phyloP scores from a whole-genome alignment of 2,888 invertebrate genomes.

The Clunio marinus region DNA sequence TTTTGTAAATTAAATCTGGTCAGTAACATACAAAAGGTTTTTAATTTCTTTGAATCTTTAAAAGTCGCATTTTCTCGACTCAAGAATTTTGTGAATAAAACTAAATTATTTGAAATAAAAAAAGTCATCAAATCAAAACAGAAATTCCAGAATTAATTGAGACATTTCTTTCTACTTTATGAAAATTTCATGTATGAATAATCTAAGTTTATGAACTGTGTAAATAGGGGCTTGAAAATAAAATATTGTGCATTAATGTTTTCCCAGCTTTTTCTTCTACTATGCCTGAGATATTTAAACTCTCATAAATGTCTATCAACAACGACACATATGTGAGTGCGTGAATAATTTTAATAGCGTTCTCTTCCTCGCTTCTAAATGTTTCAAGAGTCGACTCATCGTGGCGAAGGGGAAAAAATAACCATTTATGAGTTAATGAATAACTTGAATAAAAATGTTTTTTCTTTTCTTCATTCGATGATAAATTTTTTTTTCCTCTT shows the following conservation, averaged over 20 bases:
- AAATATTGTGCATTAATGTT: background rate
- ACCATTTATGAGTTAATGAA: background rate
- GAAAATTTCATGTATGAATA: background rate
- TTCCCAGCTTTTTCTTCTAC: too few species aligned
- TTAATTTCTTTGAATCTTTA: too few species aligned
- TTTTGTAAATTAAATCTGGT: too few species aligned
- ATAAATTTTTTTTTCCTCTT: background rate
- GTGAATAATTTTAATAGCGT: conserved; percentile 19
- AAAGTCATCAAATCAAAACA: too few species aligned
- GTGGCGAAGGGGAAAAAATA: background rate
- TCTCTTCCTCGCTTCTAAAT: background rate
- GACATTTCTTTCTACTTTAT: too few species aligned
- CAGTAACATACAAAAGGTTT: too few species aligned
- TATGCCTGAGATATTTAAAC: too few species aligned
- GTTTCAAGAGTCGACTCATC: too few species aligned
- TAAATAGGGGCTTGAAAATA: background rate
- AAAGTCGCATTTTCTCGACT: too few species aligned
- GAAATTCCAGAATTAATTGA: conserved; percentile 3
- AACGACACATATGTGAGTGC: conserved; percentile 3
- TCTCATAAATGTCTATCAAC: background rate
- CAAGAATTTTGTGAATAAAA: too few species aligned
- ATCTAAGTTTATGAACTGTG: background rate
- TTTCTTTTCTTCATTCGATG: too few species aligned
- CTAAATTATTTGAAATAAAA: too few species aligned
- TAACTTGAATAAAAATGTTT: background rate